Percentiles rank a stretch among this genome's conserved stretches.
Conservation (phyloP, 2,797 vertebrate species). For the Crocodylus rhombifer region DNA sequence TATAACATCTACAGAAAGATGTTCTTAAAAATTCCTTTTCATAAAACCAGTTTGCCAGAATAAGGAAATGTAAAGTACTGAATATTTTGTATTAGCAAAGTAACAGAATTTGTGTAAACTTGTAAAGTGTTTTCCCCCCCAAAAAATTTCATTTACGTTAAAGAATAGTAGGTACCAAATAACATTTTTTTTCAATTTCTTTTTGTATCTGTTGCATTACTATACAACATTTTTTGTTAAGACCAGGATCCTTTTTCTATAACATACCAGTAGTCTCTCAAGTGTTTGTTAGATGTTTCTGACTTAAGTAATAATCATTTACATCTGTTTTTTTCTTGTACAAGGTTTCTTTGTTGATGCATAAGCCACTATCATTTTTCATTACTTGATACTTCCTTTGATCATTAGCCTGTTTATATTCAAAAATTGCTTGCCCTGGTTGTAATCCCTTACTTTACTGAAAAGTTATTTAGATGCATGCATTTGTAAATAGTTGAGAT, state of each 20-base stretch:
- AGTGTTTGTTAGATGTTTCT: neutral
- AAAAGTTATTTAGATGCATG: neutral
- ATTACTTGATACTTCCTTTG: neutral
- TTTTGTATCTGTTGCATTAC: neutral
- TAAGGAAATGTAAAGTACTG: neutral
- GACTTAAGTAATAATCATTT: neutral
- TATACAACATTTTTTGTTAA: neutral
- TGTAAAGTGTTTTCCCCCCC: neutral
- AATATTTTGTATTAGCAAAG: neutral
- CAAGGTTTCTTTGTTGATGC: neutral
- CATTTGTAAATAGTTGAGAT: neutral
- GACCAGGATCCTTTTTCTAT: neutral
- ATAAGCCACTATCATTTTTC: neutral
- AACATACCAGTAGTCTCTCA: neutral
- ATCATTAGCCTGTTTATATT: neutral
- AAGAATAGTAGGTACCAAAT: neutral
- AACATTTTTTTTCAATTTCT: neutral
- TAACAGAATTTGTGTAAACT: neutral
- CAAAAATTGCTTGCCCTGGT: neutral
- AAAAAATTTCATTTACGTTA: no score
- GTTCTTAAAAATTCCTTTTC: neutral
- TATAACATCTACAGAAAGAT: neutral
- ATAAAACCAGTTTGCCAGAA: neutral
- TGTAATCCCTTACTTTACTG: neutral
- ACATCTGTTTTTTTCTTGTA: neutral